phyloP scores from a whole-genome alignment of 1,140 invertebrate genomes.

The Pseudoatta argentina region DNA sequence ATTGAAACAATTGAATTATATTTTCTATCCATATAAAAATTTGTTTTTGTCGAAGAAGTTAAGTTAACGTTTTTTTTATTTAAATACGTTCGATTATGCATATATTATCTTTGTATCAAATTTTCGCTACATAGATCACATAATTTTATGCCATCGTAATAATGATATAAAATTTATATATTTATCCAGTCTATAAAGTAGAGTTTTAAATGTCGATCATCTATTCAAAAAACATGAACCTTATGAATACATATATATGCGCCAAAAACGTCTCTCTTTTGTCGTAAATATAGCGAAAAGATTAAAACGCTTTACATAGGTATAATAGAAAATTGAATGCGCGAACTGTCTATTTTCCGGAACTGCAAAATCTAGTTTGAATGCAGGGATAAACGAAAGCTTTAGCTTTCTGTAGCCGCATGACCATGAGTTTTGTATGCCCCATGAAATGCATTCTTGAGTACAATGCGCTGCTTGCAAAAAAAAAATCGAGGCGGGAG shows the following conservation, averaged over 20 bases:
- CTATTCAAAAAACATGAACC: background rate
- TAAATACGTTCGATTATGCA: slow-evolving; percentile 6
- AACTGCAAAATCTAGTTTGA: slow-evolving; percentile 37
- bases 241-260: too few species aligned
- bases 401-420: slow-evolving; percentile 12
- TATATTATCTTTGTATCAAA: background rate
- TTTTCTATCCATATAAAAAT: background rate
- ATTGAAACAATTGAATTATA: background rate
- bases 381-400: slow-evolving; percentile 34
- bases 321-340: slow-evolving; percentile 29
- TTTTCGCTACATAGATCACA: background rate
- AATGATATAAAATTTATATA: background rate
- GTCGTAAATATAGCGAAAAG: background rate
- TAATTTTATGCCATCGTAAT: background rate
- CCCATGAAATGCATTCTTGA: slow-evolving; percentile 38
- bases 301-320: slow-evolving; percentile 15
- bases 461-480: slow-evolving; percentile 11
- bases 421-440: slow-evolving; percentile 24
- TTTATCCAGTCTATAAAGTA: background rate
- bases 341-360: slow-evolving; percentile 5
- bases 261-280: slow-evolving; percentile 3
- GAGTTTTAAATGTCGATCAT: background rate
- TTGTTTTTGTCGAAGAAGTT: background rate
- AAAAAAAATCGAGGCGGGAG: background rate
- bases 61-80: slow-evolving; percentile 1